Evolutionary conservation across 2,888 invertebrate genomes (phyloP).

Genomic region (Pseudeuparius sepicola): DNA sequence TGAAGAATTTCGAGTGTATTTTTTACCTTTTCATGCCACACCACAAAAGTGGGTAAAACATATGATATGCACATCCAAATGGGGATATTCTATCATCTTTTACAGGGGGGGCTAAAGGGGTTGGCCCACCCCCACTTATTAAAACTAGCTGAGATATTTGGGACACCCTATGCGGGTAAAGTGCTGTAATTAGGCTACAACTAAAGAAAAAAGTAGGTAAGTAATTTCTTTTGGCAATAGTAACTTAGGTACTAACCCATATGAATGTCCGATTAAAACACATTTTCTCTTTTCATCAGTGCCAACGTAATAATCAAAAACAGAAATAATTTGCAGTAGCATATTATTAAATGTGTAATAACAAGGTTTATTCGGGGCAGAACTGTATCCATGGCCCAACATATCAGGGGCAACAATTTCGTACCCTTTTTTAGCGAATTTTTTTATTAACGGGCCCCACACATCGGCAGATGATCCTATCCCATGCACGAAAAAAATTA

Average conservation of each 20-base stretch:
- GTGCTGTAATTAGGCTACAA: slow-evolving; percentile 52
- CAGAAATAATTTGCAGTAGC: slow-evolving; percentile 45
- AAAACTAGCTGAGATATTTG: slow-evolving; percentile 51
- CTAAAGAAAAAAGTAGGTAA: slow-evolving; percentile 33
- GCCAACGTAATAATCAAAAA: slow-evolving; percentile 52
- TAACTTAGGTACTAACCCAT: slow-evolving; percentile 44
- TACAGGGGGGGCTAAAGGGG: slow-evolving; percentile 51
- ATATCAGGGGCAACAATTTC: slow-evolving; percentile 57
- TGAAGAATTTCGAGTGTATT: too few relatives aligned
- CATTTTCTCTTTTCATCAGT: slow-evolving; percentile 41
- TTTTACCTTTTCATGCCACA: slow-evolving; percentile 46
- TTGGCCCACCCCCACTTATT: slow-evolving; percentile 59
- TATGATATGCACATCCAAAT: slow-evolving; percentile 42
- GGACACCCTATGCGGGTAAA: slow-evolving; percentile 47
- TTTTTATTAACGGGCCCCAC: slow-evolving; percentile 50
- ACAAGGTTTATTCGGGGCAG: slow-evolving; percentile 44
- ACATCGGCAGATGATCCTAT: slow-evolving; percentile 55
- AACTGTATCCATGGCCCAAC: slow-evolving; percentile 57
- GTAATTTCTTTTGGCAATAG: neutral
- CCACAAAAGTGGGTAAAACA: slow-evolving; percentile 48
- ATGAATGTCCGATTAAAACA: slow-evolving; percentile 57
- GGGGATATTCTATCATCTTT: slow-evolving; percentile 39
- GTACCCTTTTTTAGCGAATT: slow-evolving; percentile 48
- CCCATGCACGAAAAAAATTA: slow-evolving; percentile 55
- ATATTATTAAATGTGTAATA: slow-evolving; percentile 52